Percentiles rank a stretch among this genome's conserved stretches.
These are phyloP conservation scores for Chamaetylas fuelleborni DNA, from an alignment of 2,113 vertebrate species.

Conservation along the genomic window DNA sequence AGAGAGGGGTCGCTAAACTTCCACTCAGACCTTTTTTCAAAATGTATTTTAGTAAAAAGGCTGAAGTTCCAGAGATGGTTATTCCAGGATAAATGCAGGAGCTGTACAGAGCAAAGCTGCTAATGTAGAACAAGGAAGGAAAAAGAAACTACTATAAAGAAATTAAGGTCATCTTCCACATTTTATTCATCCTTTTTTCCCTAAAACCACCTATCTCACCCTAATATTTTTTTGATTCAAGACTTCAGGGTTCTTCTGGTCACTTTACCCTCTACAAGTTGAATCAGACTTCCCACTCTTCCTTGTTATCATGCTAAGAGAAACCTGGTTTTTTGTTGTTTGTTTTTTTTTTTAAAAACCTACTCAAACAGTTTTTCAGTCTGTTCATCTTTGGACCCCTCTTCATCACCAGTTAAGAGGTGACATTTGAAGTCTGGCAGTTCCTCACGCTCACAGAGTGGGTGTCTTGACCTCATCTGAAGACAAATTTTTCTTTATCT, in stretches of 20 bases:
- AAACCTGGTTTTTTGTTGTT: background rate
- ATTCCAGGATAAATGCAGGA: background rate
- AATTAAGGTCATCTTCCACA: background rate
- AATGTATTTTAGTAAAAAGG: slow-evolving; percentile 7
- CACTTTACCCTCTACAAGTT: background rate
- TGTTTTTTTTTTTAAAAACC: background rate
- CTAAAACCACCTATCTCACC: background rate
- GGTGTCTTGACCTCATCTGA: background rate
- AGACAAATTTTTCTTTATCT: background rate
- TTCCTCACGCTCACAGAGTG: rapidly evolving
- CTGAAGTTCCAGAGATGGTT: background rate
- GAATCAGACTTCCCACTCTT: background rate
- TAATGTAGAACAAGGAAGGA: background rate
- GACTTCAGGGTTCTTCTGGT: background rate
- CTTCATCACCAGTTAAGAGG: background rate
- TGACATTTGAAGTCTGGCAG: background rate
- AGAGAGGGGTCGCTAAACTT: slow-evolving; percentile 4
- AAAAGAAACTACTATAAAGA: background rate
- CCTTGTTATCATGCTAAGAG: background rate
- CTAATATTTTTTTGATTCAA: background rate
- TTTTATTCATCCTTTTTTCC: background rate
- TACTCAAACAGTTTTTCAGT: background rate
- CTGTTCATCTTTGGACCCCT: background rate
- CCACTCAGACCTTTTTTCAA: background rate
- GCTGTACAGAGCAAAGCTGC: background rate